Conservation (phyloP, 2,797 vertebrate species). For the Octomys mimax region DNA sequence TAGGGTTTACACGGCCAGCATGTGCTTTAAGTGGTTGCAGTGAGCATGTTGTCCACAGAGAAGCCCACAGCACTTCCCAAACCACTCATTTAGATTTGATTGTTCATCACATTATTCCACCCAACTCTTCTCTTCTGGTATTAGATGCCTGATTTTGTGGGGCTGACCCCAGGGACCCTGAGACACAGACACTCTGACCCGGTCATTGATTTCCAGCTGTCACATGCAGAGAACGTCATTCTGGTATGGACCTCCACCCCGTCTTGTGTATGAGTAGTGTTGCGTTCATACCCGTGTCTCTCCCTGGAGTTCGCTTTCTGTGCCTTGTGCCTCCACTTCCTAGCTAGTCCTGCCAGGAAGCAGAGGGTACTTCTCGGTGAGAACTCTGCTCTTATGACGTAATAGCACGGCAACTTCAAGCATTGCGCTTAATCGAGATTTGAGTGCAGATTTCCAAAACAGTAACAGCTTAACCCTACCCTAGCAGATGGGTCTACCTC, state of each 20-base stretch:
- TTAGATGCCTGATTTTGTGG: background rate
- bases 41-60: background rate
- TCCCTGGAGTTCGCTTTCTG: background rate
- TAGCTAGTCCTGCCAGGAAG: background rate
- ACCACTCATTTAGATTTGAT: background rate
- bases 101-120: background rate
- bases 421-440: background rate
- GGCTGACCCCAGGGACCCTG: background rate
- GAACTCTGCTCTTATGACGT: constrained; percentile 35
- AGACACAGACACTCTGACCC: background rate
- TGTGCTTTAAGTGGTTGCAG: background rate
- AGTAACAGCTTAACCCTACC: background rate
- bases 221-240: background rate
- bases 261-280: background rate
- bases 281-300: background rate
- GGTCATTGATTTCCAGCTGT: background rate
- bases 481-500: background rate
- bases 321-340: background rate
- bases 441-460: constrained; percentile 25
- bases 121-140: background rate
- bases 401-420: background rate
- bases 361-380: constrained; percentile 14
- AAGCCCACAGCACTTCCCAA: background rate
- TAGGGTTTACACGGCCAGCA: background rate
- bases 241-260: background rate